Evolutionary conservation across 2,797 vertebrate genomes (phyloP).

Genomic region (Pteropus rufus): DNA sequence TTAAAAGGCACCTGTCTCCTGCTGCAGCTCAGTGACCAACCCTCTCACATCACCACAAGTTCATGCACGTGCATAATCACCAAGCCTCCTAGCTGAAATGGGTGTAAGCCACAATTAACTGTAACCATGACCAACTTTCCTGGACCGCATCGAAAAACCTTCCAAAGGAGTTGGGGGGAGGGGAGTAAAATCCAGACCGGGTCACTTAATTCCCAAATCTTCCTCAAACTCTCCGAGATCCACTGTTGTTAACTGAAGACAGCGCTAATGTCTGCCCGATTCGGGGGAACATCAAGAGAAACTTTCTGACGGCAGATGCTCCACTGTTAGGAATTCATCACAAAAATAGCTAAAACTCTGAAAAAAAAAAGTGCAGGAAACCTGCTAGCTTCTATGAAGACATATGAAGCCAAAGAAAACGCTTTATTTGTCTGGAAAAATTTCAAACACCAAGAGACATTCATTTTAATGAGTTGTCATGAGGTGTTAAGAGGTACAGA

Average conservation of each 20-base stretch:
- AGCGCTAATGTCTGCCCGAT: neutral
- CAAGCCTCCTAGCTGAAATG: neutral
- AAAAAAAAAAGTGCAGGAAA: neutral
- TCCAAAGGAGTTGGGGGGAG: neutral
- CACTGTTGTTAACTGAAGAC: neutral
- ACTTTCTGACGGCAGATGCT: neutral
- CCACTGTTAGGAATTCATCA: conserved; percentile 8
- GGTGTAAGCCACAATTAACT: neutral
- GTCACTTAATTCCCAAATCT: neutral
- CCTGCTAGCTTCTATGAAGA: neutral
- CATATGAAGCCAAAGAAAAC: neutral
- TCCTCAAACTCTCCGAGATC: neutral
- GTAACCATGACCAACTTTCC: neutral
- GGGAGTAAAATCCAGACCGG: neutral
- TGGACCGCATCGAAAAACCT: neutral
- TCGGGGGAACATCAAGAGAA: conserved; percentile 8
- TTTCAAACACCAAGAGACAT: neutral
- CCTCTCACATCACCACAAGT: neutral
- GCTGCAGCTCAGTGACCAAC: neutral
- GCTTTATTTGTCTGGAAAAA: conserved; percentile 10
- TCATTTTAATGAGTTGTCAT: neutral
- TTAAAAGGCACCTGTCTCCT: neutral
- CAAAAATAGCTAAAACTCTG: neutral
- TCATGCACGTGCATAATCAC: neutral
- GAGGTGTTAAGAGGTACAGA: neutral